A percentile compares a stretch with the other conserved stretches of the same genome.
Evolutionary conservation across 2,113 vertebrate species (phyloP).

Genomic region (Triplophysa dalaica): DNA sequence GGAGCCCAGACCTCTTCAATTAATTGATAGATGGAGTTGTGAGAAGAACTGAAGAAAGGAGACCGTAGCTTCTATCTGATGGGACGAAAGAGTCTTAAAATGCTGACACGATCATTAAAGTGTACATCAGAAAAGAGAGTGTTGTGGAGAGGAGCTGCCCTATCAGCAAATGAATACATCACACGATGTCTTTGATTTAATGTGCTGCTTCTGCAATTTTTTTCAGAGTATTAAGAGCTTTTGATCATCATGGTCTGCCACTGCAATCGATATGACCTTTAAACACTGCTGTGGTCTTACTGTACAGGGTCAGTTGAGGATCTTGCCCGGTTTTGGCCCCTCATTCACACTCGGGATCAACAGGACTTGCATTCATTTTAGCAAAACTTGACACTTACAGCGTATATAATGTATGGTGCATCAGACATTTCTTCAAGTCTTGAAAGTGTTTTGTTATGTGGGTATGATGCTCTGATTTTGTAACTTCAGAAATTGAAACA

Average conservation of each 20-base stretch:
- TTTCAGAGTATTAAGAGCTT: slow-evolving; percentile 27
- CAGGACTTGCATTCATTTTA: background rate
- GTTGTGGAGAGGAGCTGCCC: slow-evolving; percentile 5
- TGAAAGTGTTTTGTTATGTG: background rate
- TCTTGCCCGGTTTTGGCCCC: background rate
- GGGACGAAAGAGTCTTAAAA: slow-evolving; percentile 29
- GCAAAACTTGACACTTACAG: background rate
- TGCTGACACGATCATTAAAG: slow-evolving; percentile 43
- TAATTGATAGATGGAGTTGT: slow-evolving; percentile 20
- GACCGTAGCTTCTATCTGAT: slow-evolving; percentile 28
- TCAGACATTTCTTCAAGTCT: no score
- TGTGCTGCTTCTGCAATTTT: slow-evolving; percentile 37
- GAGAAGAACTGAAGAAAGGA: background rate
- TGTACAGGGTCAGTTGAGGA: slow-evolving; percentile 5
- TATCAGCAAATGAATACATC: slow-evolving; percentile 36
- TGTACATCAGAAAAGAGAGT: slow-evolving; percentile 19
- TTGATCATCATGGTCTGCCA: slow-evolving; percentile 41
- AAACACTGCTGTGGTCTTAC: background rate
- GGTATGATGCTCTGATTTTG: no score
- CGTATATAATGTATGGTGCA: no score
- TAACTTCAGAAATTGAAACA: no score
- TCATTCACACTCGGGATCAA: background rate
- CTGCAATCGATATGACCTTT: slow-evolving; percentile 40
- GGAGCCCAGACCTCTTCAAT: slow-evolving; percentile 25
- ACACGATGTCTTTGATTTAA: slow-evolving; percentile 30